Percentiles rank a stretch among this genome's conserved stretches.
phyloP scores from a whole-genome alignment of 2,888 invertebrate species.

The Orgyia antiqua region DNA sequence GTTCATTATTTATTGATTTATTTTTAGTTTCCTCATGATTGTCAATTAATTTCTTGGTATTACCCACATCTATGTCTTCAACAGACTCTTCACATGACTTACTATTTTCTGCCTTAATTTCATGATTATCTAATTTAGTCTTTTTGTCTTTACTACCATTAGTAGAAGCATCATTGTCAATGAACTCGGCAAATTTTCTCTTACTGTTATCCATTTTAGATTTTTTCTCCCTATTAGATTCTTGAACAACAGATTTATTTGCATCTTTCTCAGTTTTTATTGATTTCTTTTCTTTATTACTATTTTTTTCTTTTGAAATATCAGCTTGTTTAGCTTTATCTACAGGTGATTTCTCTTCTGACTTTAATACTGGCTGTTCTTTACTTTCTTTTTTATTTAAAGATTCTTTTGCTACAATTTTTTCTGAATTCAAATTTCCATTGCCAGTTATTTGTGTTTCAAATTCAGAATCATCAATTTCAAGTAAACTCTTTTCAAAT shows the following conservation, averaged over 20 bases:
- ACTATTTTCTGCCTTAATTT: constrained; percentile 6
- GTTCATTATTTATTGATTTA: constrained; percentile 1
- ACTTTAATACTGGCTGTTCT: not conserved
- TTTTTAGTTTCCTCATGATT: no score
- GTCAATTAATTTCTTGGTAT: no score
- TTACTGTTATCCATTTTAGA: constrained; percentile 33
- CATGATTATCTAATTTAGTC: constrained; percentile 12
- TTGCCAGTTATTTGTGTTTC: constrained; percentile 11
- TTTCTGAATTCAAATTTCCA: constrained; percentile 2
- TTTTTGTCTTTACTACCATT: constrained; percentile 21
- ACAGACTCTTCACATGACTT: constrained; percentile 8
- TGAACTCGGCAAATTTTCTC: constrained; percentile 48
- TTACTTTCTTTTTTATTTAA: not conserved
- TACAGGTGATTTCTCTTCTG: constrained; percentile 7
- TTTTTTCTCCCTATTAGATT: constrained; percentile 26
- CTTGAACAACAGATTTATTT: constrained; percentile 1
- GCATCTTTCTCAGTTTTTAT: no score
- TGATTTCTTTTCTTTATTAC: constrained; percentile 2
- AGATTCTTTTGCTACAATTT: not conserved
- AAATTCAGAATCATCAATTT: constrained; percentile 77
- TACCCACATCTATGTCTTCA: no score
- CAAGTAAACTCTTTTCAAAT: constrained; percentile 82
- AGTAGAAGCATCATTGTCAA: constrained; percentile 25
- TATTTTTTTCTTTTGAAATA: constrained; percentile 5
- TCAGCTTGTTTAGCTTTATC: constrained; percentile 11